These are phyloP conservation scores for Anagrus nilaparvatae DNA, from an alignment of 1,140 invertebrate species.

Conservation along the genomic window DNA sequence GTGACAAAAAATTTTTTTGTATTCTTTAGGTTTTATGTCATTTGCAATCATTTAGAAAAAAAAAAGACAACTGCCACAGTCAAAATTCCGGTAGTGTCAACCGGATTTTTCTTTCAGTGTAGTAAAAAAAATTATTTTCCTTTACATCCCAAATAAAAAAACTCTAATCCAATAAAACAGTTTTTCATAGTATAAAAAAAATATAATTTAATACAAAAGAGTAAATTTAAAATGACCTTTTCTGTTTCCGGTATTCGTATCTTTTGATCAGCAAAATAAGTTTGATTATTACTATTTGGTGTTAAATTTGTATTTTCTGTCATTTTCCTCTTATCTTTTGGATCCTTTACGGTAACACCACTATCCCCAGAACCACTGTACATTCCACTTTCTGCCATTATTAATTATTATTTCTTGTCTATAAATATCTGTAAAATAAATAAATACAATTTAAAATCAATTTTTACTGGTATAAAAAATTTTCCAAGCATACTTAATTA, in stretches of 20 bases:
- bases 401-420: no score
- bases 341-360: no score
- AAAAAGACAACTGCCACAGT: not conserved
- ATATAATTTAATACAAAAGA: not conserved
- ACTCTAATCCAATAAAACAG: not conserved
- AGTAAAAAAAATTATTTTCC: not conserved
- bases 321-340: no score
- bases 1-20: not conserved
- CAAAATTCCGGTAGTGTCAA: no score
- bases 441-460: no score
- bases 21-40: no score
- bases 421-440: no score
- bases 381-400: no score
- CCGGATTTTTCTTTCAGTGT: no score
- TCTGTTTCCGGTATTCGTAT: slow-evolving; percentile 44
- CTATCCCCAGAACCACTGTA: no score
- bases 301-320: slow-evolving; percentile 26
- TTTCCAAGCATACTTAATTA: no score
- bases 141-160: slow-evolving; percentile 7
- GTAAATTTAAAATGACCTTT: slow-evolving; percentile 13
- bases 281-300: slow-evolving; percentile 28
- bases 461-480: no score
- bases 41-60: not conserved
- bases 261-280: slow-evolving; percentile 54
- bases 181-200: slow-evolving; percentile 1